Base-by-base conservation (phyloP, 2,888 invertebrate species). In the Scaptomyza polygonia region DNA sequence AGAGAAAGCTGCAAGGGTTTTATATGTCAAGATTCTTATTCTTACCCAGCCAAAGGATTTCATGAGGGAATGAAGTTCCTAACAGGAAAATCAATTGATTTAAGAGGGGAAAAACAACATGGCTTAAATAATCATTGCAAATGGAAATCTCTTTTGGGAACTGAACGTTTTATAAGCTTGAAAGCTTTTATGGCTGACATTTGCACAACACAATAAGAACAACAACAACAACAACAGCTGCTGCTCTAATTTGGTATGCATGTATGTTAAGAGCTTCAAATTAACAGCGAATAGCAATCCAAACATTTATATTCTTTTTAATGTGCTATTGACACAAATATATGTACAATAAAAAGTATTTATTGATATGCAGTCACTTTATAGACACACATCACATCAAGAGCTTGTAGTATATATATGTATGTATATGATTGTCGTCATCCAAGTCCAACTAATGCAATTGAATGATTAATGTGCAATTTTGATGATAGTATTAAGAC, bases 401-500 rank as follows among this genome's bases (percentile, higher is more conserved):
- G 21, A 21, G 21, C 11, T 7, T 2, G 34, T 39, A 16, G 52
- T n/a, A 42, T 44, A 53, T 25, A 34, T 16, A 32, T 21, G 14
- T 14, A 43, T 49, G 12, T 30, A 14, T 11, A 42, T 45, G 36
- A 58, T 54, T 66, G 43, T 6, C 47, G 47, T 21, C 21, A 4
- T 21, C 57, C 47, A n/a, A n/a, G 68, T 43, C 57, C 47, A 47
- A 39, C 61, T 61, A 72, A 68, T 76, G 72, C 77, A 59, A 67
- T 71, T 76, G 79, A 74, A 81, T 81, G 82, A 81, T 84, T 84
- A 67, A 81, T 81, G 69, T 81, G 53, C 14, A 43, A 67, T 57
- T 69, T 73, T 66, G n/a, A n/a, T 71, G 78, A 81, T 81, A 73
- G 61, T 69, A 72, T 32, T 40, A 53, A 58, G 73, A 69, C 81